Percentiles rank a stretch among this genome's conserved stretches.
phyloP scores from a whole-genome alignment of 2,797 vertebrate species.

The Orientallactaga sibirica region DNA sequence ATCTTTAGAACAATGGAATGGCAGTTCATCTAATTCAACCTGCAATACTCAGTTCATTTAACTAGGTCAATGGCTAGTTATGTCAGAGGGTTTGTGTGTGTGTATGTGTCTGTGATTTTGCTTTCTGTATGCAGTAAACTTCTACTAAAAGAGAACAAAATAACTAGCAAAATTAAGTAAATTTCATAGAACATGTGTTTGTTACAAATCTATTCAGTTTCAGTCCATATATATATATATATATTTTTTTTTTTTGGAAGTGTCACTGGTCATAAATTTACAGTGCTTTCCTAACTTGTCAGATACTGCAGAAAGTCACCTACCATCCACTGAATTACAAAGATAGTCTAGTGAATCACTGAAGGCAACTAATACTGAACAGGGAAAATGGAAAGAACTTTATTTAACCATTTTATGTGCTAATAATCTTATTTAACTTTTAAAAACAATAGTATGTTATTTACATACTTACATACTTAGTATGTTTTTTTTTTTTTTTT shows the following conservation, averaged over 20 bases:
- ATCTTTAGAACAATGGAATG: constrained; percentile 15
- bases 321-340: neutral
- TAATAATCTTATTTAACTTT: neutral
- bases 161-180: neutral
- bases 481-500: neutral
- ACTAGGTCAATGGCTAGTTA: constrained; percentile 4
- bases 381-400: neutral
- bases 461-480: neutral
- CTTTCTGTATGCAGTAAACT: too few relatives aligned
- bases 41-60: constrained; percentile 36
- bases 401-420: neutral
- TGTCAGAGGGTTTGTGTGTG: neutral
- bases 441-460: neutral
- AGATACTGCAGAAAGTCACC: neutral
- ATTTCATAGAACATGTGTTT: neutral
- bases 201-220: neutral
- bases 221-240: neutral
- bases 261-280: neutral
- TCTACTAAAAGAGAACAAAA: neutral
- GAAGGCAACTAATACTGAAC: neutral
- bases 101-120: neutral
- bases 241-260: neutral
- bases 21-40: constrained; percentile 49
- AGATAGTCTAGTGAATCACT: neutral
- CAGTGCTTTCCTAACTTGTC: neutral